These are phyloP conservation scores for Octonoba sinensis DNA, from an alignment of 2,888 invertebrate genomes.

Conservation along the genomic window DNA sequence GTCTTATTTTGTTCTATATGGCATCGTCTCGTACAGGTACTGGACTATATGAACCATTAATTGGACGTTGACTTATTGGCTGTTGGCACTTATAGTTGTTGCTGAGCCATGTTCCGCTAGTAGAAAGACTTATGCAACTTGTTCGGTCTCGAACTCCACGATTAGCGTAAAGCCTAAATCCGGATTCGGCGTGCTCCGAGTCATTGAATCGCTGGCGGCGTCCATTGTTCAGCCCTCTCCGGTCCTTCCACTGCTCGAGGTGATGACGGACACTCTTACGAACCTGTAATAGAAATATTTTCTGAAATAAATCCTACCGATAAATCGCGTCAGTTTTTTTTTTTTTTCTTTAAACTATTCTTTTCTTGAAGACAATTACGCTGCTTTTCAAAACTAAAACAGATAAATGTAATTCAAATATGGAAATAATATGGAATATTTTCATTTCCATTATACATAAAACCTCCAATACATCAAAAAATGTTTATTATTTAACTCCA, in stretches of 20 bases:
- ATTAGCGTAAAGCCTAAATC: conserved; percentile 46
- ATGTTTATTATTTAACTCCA: too few species aligned
- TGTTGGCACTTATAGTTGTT: conserved; percentile 13
- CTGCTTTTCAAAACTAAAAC: too few species aligned
- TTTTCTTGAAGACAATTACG: too few species aligned
- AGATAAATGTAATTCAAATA: too few species aligned
- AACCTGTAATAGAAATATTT: conserved; percentile 43
- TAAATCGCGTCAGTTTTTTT: too few species aligned
- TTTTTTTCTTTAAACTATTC: too few species aligned
- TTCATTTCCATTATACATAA: too few species aligned
- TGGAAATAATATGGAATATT: too few species aligned
- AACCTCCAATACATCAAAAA: too few species aligned
- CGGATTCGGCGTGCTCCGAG: conserved; percentile 17
- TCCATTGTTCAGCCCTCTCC: conserved; percentile 49
- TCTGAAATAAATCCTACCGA: too few species aligned
- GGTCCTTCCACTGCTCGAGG: conserved; percentile 81
- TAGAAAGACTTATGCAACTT: conserved; percentile 61
- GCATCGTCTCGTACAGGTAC: conserved; percentile 49
- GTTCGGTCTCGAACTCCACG: conserved; percentile 59
- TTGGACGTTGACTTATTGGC: conserved; percentile 3
- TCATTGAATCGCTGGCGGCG: conserved; percentile 27
- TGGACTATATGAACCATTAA: conserved; percentile 60
- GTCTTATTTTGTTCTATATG: not conserved
- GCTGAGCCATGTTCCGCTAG: conserved; percentile 59
- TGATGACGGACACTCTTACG: conserved; percentile 87